These are phyloP conservation scores for Temnothorax longispinosus DNA, from an alignment of 1,140 invertebrate species.

Conservation along the genomic window DNA sequence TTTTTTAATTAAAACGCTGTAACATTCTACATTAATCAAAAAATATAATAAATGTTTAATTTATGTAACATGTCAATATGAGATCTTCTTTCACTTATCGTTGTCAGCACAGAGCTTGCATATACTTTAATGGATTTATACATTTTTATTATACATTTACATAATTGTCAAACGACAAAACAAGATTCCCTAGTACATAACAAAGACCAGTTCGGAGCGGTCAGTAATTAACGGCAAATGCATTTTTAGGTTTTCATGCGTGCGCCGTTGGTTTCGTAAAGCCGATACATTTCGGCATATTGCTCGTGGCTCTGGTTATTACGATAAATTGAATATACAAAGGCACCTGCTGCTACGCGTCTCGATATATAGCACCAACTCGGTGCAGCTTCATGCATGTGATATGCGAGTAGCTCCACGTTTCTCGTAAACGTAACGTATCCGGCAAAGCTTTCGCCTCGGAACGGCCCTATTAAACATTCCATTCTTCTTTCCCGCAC, in stretches of 20 bases:
- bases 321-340: slow-evolving; percentile 73
- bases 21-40: not conserved
- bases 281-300: slow-evolving; percentile 50
- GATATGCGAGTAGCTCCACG: slow-evolving; percentile 66
- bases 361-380: slow-evolving; percentile 41
- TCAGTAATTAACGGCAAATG: slow-evolving; percentile 50
- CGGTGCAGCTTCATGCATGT: slow-evolving; percentile 63
- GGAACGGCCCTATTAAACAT: slow-evolving; percentile 66
- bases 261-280: slow-evolving; percentile 21
- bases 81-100: not conserved
- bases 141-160: not conserved
- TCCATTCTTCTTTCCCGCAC: slow-evolving; percentile 44
- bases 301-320: slow-evolving; percentile 62
- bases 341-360: slow-evolving; percentile 57
- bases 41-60: not conserved
- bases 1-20: not conserved
- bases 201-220: not conserved
- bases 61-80: not conserved
- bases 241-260: slow-evolving; percentile 42
- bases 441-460: not conserved
- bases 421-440: slow-evolving; percentile 38
- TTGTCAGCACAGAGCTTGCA: not conserved
- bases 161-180: not conserved
- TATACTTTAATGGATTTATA: not conserved
- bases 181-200: not conserved